Conservation (phyloP, 2,113 vertebrate genomes). For the Xerus inauris region DNA sequence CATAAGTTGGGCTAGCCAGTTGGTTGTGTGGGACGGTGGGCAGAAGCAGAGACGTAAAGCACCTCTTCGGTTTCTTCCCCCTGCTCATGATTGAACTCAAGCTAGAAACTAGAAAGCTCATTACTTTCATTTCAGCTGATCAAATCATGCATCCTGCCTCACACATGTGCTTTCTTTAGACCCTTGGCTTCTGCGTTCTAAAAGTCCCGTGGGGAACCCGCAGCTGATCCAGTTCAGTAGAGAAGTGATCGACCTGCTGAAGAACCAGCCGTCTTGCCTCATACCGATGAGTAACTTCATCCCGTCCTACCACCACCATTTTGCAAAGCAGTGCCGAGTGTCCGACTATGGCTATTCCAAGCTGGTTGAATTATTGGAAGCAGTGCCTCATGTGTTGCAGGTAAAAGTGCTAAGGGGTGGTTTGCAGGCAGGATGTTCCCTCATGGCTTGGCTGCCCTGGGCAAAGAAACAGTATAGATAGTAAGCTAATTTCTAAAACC, state of each 20-base stretch:
- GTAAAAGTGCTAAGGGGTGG: constrained; percentile 80
- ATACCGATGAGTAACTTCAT: constrained; percentile 96
- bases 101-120: not conserved
- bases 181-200: constrained; percentile 95
- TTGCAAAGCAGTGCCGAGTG: constrained; percentile 97
- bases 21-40: not conserved
- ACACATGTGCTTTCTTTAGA: constrained; percentile 84
- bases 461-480: not conserved
- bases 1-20: not conserved
- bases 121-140: not conserved
- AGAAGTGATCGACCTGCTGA: constrained; percentile 97
- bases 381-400: constrained; percentile 97
- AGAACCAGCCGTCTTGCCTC: constrained; percentile 92
- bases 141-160: not conserved
- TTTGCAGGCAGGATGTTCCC: not conserved
- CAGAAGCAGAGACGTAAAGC: not conserved
- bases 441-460: not conserved
- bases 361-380: constrained; percentile 96
- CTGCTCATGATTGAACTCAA: not conserved
- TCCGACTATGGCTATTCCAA: constrained; percentile 98
- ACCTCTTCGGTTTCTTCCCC: not conserved
- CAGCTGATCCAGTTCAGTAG: constrained; percentile 98
- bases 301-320: constrained; percentile 97
- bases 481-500: not conserved
- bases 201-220: constrained; percentile 97